Percentiles rank a stretch among this genome's conserved stretches.
Conservation (phyloP, 2,113 vertebrate species). For the Oncorhynchus clarkii region DNA sequence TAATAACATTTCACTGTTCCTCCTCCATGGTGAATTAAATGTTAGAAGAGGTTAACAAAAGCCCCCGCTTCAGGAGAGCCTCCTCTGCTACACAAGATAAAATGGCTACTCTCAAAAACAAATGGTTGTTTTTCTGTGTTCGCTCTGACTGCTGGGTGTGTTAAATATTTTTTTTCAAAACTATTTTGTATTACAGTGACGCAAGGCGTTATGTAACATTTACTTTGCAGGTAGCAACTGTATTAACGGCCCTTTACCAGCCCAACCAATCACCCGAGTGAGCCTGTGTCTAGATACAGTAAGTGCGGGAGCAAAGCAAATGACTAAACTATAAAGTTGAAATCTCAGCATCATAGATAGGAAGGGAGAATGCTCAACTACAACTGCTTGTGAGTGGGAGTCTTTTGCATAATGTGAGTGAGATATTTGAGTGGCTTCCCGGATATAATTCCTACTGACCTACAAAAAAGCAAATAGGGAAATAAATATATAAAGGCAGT, state of each 20-base stretch:
- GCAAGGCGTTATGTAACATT: conserved; percentile 59
- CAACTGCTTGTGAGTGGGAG: not conserved
- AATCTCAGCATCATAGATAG: conserved; percentile 2
- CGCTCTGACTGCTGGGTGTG: conserved; percentile 5
- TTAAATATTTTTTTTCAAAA: conserved; percentile 32
- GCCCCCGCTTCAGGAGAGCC: no score
- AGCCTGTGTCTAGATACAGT: conserved; percentile 12
- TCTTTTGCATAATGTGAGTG: conserved; percentile 8
- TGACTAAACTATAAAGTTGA: conserved; percentile 6
- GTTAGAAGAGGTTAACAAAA: no score
- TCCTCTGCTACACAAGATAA: no score
- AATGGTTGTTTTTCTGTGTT: not conserved
- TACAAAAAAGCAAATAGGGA: conserved; percentile 29
- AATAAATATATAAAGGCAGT: conserved; percentile 57
- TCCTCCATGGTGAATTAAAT: no score
- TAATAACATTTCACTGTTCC: conserved; percentile 65
- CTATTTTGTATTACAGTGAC: conserved; percentile 49
- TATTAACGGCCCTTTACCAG: conserved; percentile 10
- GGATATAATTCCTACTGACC: conserved; percentile 27
- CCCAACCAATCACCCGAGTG: conserved; percentile 32
- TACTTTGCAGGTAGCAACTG: conserved; percentile 40
- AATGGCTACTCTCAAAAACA: no score
- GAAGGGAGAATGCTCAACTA: not conserved
- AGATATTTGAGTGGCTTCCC: conserved; percentile 14
- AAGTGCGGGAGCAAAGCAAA: conserved; percentile 21